These are phyloP conservation scores for Stichodactyla mertensii DNA, from an alignment of 64 coral and sea anemone species.

Conservation along the genomic window DNA sequence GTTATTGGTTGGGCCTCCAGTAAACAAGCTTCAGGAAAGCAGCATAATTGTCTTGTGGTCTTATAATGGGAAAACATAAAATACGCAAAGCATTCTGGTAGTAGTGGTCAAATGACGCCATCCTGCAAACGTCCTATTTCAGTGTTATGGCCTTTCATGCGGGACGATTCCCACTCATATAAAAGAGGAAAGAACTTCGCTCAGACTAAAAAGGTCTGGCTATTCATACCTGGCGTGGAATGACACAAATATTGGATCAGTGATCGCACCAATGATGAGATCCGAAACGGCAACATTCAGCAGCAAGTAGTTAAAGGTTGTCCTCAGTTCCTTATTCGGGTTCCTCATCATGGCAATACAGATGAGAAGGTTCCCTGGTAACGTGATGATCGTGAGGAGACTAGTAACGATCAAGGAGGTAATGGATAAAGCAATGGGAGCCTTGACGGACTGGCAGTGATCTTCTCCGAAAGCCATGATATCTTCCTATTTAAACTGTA, in stretches of 20 bases:
- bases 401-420: conserved; percentile 10
- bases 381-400: conserved; percentile 20
- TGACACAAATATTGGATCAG: conserved; percentile 35
- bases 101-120: too few relatives aligned
- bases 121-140: too few relatives aligned
- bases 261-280: conserved; percentile 28
- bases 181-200: too few relatives aligned
- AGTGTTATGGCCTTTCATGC: too few relatives aligned
- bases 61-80: too few relatives aligned
- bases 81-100: too few relatives aligned
- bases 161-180: too few relatives aligned
- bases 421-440: conserved; percentile 25
- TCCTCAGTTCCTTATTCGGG: background rate
- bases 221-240: conserved; percentile 30
- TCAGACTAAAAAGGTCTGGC: too few relatives aligned
- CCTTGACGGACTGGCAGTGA: conserved; percentile 20
- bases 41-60: too few relatives aligned
- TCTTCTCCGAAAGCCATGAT: background rate
- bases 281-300: conserved; percentile 39
- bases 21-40: too few relatives aligned
- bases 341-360: conserved; percentile 34
- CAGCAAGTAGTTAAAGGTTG: conserved; percentile 44
- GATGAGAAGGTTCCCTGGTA: conserved; percentile 38
- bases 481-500: too few relatives aligned
- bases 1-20: too few relatives aligned